These are phyloP conservation scores for Drosophila hamatofila DNA, from an alignment of 2,888 invertebrate genomes.

Conservation along the genomic window DNA sequence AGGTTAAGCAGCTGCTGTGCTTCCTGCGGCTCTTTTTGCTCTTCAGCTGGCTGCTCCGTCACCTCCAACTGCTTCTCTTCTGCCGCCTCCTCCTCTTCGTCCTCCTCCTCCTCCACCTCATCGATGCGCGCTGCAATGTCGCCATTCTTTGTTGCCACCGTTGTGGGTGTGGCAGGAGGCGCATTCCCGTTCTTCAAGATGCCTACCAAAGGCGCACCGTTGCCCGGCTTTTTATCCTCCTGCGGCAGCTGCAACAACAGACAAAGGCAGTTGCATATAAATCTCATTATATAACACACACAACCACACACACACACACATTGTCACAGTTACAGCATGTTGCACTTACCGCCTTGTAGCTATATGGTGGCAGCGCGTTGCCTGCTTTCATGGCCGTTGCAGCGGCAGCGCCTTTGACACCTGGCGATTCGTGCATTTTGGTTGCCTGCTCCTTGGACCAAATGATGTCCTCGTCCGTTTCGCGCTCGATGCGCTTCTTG, in stretches of 20 bases:
- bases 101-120: conserved; percentile 68
- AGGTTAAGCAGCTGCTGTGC: conserved; percentile 40
- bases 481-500: conserved; percentile 89
- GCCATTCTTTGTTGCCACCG: conserved; percentile 64
- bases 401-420: conserved; percentile 69
- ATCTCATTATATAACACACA: conserved; percentile 44
- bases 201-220: conserved; percentile 83
- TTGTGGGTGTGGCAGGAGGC: conserved; percentile 56
- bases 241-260: conserved; percentile 80
- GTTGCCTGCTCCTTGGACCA: conserved; percentile 91
- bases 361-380: conserved; percentile 81
- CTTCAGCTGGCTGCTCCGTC: conserved; percentile 13
- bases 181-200: conserved; percentile 85
- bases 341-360: conserved; percentile 86
- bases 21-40: conserved; percentile 28
- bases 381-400: conserved; percentile 35
- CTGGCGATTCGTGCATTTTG: conserved; percentile 88
- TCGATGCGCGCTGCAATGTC: conserved; percentile 66
- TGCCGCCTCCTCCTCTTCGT: conserved; percentile 67
- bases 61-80: conserved; percentile 1
- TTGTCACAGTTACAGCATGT: conserved; percentile 29
- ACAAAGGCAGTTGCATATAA: conserved; percentile 28
- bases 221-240: conserved; percentile 82
- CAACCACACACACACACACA: not conserved
- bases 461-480: conserved; percentile 91